phyloP scores from a whole-genome alignment of 2,888 invertebrate species.

The Agonum fuliginosum region DNA sequence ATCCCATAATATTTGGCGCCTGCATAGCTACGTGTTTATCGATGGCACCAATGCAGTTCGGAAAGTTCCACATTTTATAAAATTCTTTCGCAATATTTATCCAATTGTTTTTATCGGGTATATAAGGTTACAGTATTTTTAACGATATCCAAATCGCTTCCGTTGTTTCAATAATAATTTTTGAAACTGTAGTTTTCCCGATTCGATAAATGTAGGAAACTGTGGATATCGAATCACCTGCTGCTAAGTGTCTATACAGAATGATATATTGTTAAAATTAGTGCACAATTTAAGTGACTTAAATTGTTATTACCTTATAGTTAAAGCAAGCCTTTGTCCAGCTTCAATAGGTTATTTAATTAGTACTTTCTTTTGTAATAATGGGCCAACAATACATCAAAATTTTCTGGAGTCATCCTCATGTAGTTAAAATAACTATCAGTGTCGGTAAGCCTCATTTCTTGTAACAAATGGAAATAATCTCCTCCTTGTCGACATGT shows the following conservation, averaged over 20 bases:
- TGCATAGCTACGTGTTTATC: constrained; percentile 9
- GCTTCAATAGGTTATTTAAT: constrained; percentile 64
- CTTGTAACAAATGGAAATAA: constrained; percentile 62
- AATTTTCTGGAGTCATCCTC: constrained; percentile 60
- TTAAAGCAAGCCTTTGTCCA: constrained; percentile 64
- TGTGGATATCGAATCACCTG: constrained; percentile 15
- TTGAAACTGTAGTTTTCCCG: constrained; percentile 49
- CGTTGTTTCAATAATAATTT: constrained; percentile 4
- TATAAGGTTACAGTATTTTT: not conserved
- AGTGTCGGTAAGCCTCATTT: constrained; percentile 63
- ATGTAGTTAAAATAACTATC: constrained; percentile 64
- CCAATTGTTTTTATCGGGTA: not conserved
- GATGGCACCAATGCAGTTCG: not conserved
- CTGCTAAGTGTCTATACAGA: constrained; percentile 34
- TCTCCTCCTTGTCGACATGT: constrained; percentile 61
- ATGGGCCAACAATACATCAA: constrained; percentile 62
- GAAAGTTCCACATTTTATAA: not conserved
- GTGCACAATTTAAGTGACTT: constrained; percentile 6
- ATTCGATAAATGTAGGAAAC: constrained; percentile 24
- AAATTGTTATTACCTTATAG: constrained; percentile 64
- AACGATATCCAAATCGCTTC: not conserved
- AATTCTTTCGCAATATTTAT: not conserved
- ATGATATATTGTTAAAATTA: not conserved
- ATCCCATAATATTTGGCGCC: constrained; percentile 60
- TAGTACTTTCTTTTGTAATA: constrained; percentile 58